Evolutionary conservation across 1,140 invertebrate species (phyloP).

Genomic region (Rhizoglyphus robini): DNA sequence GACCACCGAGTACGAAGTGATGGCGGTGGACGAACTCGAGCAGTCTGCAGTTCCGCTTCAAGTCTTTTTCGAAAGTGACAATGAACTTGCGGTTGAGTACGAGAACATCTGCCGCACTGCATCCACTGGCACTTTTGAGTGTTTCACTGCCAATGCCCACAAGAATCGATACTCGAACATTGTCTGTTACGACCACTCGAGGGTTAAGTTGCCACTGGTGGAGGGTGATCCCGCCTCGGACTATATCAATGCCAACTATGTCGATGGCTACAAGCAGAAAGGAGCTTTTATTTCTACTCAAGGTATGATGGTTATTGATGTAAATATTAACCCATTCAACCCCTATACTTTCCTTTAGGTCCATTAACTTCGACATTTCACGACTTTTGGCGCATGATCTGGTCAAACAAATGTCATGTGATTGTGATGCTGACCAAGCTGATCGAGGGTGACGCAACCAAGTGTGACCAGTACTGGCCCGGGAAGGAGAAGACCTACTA

Average conservation of each 20-base stretch:
- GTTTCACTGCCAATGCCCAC: constrained; percentile 54
- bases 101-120: constrained; percentile 52
- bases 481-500: too few relatives aligned
- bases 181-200: constrained; percentile 82
- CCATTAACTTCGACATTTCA: constrained; percentile 60
- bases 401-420: constrained; percentile 56
- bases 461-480: too few relatives aligned
- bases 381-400: constrained; percentile 88
- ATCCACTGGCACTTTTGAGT: constrained; percentile 18
- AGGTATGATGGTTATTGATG: constrained; percentile 96
- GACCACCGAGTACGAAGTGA: too few relatives aligned
- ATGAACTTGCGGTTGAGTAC: too few relatives aligned
- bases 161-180: constrained; percentile 96
- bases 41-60: too few relatives aligned
- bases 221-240: constrained; percentile 63
- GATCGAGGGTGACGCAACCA: constrained; percentile 69
- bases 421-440: constrained; percentile 82
- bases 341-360: too few relatives aligned
- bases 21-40: too few relatives aligned
- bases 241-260: constrained; percentile 97
- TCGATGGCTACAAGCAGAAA: too few relatives aligned
- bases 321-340: too few relatives aligned
- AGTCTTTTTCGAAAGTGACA: too few relatives aligned
- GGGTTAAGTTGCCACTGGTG: constrained; percentile 58
- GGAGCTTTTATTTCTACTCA: too few relatives aligned